A percentile compares a stretch with the other conserved stretches of the same genome.
These are phyloP conservation scores for Gulo gulo DNA, from an alignment of 2,113 vertebrate species.

Conservation along the genomic window DNA sequence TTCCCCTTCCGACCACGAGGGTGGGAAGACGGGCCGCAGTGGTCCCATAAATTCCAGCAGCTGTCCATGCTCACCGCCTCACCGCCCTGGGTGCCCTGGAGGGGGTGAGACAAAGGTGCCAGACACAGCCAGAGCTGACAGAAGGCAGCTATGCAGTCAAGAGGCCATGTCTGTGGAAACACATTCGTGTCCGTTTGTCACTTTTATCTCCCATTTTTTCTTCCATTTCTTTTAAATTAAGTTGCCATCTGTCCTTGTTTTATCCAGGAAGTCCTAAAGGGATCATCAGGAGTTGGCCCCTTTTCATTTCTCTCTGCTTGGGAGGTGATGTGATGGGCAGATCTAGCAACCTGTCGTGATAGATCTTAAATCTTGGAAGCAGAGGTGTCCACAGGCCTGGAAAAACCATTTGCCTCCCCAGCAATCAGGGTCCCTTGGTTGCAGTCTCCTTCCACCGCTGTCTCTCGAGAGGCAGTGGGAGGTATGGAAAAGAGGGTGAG, in stretches of 20 bases:
- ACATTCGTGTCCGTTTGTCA: not conserved
- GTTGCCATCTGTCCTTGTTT: not conserved
- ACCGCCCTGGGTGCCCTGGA: not conserved
- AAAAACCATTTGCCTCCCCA: not conserved
- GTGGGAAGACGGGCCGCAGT: not conserved
- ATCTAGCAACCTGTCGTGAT: not conserved
- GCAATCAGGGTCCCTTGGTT: not conserved
- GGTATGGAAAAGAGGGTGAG: not conserved
- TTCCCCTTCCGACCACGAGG: constrained; percentile 57
- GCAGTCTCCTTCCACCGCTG: accelerated
- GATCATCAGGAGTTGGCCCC: not conserved
- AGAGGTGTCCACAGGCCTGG: not conserved
- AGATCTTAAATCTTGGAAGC: not conserved
- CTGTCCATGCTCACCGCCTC: not conserved
- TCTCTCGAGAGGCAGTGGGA: not conserved
- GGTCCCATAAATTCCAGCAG: not conserved
- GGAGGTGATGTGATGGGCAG: not conserved
- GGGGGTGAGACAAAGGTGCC: not conserved
- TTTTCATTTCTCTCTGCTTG: not conserved
- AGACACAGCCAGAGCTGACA: not conserved
- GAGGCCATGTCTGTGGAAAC: not conserved
- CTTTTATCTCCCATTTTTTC: not conserved
- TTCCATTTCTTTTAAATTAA: constrained; percentile 32
- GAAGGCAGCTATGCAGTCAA: not conserved
- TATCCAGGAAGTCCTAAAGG: not conserved